Conservation (phyloP, 2,113 vertebrate species). For the Pangasianodon hypophthalmus region DNA sequence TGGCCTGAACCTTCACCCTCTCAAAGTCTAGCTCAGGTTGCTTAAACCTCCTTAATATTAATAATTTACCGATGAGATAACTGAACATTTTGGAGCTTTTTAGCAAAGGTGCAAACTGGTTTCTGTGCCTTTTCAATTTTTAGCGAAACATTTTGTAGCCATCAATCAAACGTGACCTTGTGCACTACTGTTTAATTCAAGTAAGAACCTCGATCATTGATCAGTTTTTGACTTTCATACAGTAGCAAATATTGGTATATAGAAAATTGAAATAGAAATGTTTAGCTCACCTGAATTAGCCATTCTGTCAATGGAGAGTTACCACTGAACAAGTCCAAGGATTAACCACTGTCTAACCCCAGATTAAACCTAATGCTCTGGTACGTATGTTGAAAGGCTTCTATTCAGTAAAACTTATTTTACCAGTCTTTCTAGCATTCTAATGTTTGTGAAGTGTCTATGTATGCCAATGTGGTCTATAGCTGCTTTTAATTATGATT, state of each 20-base stretch:
- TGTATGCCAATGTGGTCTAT: background rate
- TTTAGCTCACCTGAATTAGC: background rate
- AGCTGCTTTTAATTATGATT: background rate
- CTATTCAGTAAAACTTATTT: background rate
- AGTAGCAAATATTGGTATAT: background rate
- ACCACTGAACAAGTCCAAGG: background rate
- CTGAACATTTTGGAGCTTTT: background rate
- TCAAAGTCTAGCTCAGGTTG: background rate
- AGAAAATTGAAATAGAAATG: background rate
- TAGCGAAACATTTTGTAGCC: background rate
- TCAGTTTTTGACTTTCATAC: background rate
- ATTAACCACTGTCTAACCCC: background rate
- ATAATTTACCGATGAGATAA: background rate
- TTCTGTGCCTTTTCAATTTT: background rate
- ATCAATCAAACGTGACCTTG: background rate
- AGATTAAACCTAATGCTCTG: slow-evolving; percentile 3
- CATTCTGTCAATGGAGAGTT: background rate
- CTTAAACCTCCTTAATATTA: background rate
- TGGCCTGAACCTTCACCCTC: background rate
- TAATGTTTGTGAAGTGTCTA: background rate
- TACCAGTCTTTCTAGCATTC: background rate
- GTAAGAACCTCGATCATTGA: background rate
- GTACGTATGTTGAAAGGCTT: background rate
- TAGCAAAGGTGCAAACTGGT: background rate
- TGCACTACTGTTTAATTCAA: background rate